Percentiles rank a stretch among this genome's conserved stretches.
Conservation (phyloP, 2,113 vertebrate species). For the Cygnus atratus region DNA sequence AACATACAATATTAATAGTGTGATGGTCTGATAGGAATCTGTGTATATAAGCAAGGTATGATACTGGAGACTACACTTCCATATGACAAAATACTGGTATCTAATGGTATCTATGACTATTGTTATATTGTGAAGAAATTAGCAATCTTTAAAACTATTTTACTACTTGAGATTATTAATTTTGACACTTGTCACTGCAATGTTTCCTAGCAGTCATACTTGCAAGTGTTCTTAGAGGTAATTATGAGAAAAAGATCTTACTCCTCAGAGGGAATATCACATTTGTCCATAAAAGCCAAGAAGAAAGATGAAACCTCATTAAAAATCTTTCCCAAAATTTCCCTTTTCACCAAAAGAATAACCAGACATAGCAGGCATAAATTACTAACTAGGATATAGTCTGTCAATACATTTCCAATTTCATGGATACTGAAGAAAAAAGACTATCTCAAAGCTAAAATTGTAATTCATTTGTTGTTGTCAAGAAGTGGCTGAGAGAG, state of each 20-base stretch:
- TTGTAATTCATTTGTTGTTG: slow-evolving; percentile 9
- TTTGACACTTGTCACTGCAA: neutral
- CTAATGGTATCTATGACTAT: neutral
- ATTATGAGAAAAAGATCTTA: neutral
- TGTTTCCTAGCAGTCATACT: neutral
- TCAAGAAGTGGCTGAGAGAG: neutral
- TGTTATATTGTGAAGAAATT: neutral
- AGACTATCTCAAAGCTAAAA: neutral
- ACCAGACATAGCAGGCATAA: neutral
- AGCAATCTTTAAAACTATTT: neutral
- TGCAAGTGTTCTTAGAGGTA: neutral
- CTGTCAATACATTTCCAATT: neutral
- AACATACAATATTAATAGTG: neutral
- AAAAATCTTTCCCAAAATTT: neutral
- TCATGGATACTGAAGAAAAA: neutral
- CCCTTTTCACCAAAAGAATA: neutral
- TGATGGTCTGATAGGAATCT: neutral
- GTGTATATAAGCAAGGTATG: neutral
- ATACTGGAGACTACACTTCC: neutral
- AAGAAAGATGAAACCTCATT: neutral
- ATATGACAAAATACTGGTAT: neutral
- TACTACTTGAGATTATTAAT: neutral
- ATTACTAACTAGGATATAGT: neutral
- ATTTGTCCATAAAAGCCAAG: neutral
- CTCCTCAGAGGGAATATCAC: neutral